phyloP scores from a whole-genome alignment of 2,797 vertebrate genomes.

The Rhinella marina region DNA sequence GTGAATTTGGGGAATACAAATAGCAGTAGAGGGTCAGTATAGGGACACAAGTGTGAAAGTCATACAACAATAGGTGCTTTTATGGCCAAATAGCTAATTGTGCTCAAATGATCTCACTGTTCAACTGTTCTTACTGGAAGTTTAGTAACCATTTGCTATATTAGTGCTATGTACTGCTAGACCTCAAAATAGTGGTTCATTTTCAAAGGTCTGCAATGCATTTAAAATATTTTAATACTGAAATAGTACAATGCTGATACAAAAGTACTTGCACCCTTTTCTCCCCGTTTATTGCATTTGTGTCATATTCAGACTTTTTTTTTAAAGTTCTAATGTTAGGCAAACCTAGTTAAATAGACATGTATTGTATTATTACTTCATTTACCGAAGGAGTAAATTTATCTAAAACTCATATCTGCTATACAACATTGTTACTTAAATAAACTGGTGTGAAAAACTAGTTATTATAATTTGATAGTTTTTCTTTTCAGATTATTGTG shows the following conservation, averaged over 20 bases:
- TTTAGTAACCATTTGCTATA: background rate
- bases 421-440: no score
- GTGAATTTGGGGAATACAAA: background rate
- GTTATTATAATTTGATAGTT: no score
- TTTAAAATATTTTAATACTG: background rate
- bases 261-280: background rate
- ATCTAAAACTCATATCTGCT: no score
- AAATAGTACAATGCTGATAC: background rate
- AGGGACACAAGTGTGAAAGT: constrained; percentile 1
- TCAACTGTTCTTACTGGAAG: background rate
- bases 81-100: constrained; percentile 4
- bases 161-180: background rate
- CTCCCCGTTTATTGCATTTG: background rate
- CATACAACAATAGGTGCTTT: background rate
- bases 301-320: background rate
- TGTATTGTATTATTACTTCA: background rate
- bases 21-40: background rate
- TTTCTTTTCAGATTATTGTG: no score
- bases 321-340: no score
- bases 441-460: no score
- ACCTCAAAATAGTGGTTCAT: background rate
- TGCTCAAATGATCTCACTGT: background rate
- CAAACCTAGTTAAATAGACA: background rate
- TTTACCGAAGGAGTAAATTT: no score
- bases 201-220: background rate